Base-by-base conservation (phyloP, 2,797 vertebrate genomes). In the Labeo calbasu region DNA sequence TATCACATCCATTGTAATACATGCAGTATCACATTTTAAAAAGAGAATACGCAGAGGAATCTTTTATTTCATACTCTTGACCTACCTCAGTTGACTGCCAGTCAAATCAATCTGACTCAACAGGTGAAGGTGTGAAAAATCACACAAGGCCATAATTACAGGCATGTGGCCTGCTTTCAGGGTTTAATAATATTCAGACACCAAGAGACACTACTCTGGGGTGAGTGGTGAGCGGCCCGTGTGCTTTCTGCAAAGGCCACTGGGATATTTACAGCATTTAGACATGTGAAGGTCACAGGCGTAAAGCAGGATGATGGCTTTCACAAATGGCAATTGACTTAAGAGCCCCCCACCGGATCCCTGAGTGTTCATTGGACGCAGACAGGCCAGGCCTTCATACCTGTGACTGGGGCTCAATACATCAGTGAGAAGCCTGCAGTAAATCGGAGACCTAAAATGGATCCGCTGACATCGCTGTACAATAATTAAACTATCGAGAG, bases 201-300 rank as follows among this genome's bases (percentile, higher is more conserved):
- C 66, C 55, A 21, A 21, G 66, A 81, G 79, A n/a, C 25, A 32
- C 55, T 11, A 32, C 2, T 51, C 11, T 71, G 17, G 13, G 51
- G 43, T 14, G 19, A 63, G 57, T 46, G 66, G 50, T 81, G 66
- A 83, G 72, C 73, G 70, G 88, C 84, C 59, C 85, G 70, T 87
- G 13, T 69, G 61, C 72, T 88, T 84, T 6, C 81, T 82, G 75
- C 86, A 77, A 88, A 91, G 88, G 83, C 89, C 63, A 53, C 85
- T 84, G 80, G 78, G 88, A 90, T 94, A 95, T 95, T 94, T 96
- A 95, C 92, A 92, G 93, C 92, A 89, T 89, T 92, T 88, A 88
- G 94, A 96, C 93, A 94, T 86, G 80, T 93, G 92, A 95, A 95
- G 94, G 94, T 95, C 94, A 93, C 87, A 88, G 83, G 79, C 87